Conservation (phyloP, 2,888 invertebrate species). For the Cheilosia vernalis region DNA sequence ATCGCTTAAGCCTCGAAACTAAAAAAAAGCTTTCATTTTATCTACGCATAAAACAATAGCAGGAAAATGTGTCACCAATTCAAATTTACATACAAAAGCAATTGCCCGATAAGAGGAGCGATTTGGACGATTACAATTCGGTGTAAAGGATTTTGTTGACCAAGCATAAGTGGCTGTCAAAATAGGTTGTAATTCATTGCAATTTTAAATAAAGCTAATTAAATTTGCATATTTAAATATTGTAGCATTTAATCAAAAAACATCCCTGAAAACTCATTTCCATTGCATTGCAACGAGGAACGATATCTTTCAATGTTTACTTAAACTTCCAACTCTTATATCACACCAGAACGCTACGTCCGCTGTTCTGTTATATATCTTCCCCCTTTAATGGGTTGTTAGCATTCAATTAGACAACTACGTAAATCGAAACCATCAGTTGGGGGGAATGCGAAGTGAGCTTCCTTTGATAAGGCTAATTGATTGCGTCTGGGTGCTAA, state of each 20-base stretch:
- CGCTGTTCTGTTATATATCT: not conserved
- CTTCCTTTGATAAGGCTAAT: not conserved
- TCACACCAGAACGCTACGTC: not conserved
- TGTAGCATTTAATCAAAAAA: too few relatives aligned
- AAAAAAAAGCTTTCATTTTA: not conserved
- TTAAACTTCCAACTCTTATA: not conserved
- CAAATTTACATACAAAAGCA: not conserved
- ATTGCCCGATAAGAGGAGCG: not conserved
- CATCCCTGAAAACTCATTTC: not conserved
- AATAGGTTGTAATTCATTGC: too few relatives aligned
- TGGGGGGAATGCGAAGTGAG: not conserved
- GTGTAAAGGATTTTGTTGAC: not conserved
- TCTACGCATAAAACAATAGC: not conserved
- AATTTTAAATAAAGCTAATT: too few relatives aligned
- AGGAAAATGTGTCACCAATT: not conserved
- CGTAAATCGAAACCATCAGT: not conserved
- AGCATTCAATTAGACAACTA: not conserved
- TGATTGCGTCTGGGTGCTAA: not conserved
- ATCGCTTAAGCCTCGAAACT: not conserved
- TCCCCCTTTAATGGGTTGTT: not conserved
- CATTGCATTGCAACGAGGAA: not conserved
- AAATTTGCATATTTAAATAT: too few relatives aligned
- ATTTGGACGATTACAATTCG: not conserved
- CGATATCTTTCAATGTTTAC: not conserved
- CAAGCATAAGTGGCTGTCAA: too few relatives aligned